Evolutionary conservation across 2,797 vertebrate species (phyloP).

Genomic region (Sebastes vulpes): DNA sequence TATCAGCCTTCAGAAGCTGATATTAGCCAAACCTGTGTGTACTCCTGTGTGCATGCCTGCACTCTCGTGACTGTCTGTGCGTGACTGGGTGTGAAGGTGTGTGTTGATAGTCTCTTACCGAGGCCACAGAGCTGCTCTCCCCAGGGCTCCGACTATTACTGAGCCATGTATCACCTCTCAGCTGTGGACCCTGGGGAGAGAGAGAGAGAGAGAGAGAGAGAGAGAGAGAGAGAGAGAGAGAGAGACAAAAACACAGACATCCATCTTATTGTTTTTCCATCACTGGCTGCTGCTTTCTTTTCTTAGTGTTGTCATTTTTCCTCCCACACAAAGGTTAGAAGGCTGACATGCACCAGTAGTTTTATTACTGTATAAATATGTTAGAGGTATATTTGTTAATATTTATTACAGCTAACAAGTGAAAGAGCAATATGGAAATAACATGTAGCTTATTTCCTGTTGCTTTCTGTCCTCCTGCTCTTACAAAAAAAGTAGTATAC

Average conservation of each 20-base stretch:
- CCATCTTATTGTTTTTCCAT: conserved; percentile 40
- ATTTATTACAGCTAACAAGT: not conserved
- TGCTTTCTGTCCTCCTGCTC: not conserved
- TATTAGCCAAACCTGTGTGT: conserved; percentile 31
- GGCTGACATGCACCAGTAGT: not conserved
- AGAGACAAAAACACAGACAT: conserved; percentile 22
- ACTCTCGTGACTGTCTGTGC: conserved; percentile 35
- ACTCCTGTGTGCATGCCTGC: conserved; percentile 12
- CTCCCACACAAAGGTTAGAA: not conserved
- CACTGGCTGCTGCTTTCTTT: conserved; percentile 11
- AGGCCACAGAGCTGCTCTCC: conserved; percentile 68
- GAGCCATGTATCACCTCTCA: conserved; percentile 62
- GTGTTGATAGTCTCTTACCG: conserved; percentile 65
- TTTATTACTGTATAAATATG: not conserved
- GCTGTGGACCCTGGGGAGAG: conserved; percentile 41
- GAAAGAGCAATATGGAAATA: not conserved
- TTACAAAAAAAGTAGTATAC: no score
- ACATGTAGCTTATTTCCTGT: not conserved
- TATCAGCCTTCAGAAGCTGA: not conserved
- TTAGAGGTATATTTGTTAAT: not conserved
- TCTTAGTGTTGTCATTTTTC: not conserved
- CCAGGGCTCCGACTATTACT: conserved; percentile 65
- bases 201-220: not conserved
- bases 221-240: conserved; percentile 11
- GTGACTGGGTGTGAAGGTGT: conserved; percentile 33